Evolutionary conservation across 1,140 invertebrate genomes (phyloP), one percentile per base, ranked within the genome.

Genomic region (Alviniconcha marisindica): DNA sequence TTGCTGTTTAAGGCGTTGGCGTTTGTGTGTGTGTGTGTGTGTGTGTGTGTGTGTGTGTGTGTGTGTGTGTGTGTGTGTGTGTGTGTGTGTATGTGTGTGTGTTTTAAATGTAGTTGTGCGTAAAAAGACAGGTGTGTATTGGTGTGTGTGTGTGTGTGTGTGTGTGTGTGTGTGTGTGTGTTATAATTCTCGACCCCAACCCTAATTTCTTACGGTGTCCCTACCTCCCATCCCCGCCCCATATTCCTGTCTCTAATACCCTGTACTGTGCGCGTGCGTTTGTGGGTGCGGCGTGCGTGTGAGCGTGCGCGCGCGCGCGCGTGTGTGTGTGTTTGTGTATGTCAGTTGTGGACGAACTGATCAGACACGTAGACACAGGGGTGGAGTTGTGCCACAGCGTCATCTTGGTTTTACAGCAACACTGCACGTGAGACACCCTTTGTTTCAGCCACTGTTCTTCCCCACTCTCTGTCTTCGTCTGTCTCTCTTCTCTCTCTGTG

Each of bases 301-400:
- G 73, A n/a, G 73, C 51, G 73, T 76, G 44, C 28, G 40, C n/a
- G 33, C 44, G 33, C 24, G 60, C 12, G 51, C 51, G 77, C 63
- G 33, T 79, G 51, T 79, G 33, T 79, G 77, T 40, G 33, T 63
- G 33, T 76, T 12, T 40, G 73, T 51, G 21, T 28, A 21, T 56
- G 54, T 40, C 51, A 83, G 83, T 71, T 36, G 66, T 84, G 66
- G 63, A 80, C n/a, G 83, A 84, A 38, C 28, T 84, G 36, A 48
- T 84, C 24, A 81, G 85, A 31, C 86, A 90, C 36, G 56, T 86
- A 33, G 91, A 90, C 38, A 51, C 87, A 12, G 88, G 80, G 66
- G 76, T 89, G 38, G 89, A 91, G 28, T 77, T 90, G 18, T 86
- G 87, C 69, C 74, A 90, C 24, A 87, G 87, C 79, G 83, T 87